Conservation (phyloP, 1,140 invertebrate species). For the Drosophila quadrilineata region DNA sequence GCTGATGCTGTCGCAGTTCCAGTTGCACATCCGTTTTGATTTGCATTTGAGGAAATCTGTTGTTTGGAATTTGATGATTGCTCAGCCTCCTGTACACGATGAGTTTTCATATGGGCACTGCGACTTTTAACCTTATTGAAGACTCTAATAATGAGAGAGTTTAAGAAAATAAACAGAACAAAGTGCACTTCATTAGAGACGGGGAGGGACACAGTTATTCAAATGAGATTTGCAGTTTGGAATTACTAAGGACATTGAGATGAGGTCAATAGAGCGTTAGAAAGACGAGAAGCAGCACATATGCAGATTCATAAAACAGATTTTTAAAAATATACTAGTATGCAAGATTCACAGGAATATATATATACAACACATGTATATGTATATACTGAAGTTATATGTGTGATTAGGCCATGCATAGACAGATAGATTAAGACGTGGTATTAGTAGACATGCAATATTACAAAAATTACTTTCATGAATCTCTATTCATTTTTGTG, state of each 20-base stretch:
- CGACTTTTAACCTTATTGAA: conserved; percentile 99
- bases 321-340: no score
- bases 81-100: conserved; percentile 90
- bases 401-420: no score
- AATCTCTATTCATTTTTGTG: conserved; percentile 3
- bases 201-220: no score
- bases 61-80: conserved; percentile 49
- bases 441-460: conserved; percentile 47
- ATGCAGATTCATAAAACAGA: no score
- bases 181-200: conserved; percentile 27
- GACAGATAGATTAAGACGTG: conserved; percentile 7
- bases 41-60: conserved; percentile 24
- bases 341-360: no score
- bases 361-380: no score
- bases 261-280: neutral
- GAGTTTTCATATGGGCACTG: conserved; percentile 99
- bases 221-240: conserved; percentile 3
- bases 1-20: conserved; percentile 1
- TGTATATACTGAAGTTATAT: no score
- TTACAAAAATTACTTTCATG: conserved; percentile 34
- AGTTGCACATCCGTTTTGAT: no score
- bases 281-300: no score
- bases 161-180: conserved; percentile 17
- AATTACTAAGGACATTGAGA: neutral
- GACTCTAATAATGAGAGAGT: conserved; percentile 92